A percentile compares a stretch with the other conserved stretches of the same genome.
phyloP scores from a whole-genome alignment of 2,113 vertebrate species.

The Chloroceryle aenea region DNA sequence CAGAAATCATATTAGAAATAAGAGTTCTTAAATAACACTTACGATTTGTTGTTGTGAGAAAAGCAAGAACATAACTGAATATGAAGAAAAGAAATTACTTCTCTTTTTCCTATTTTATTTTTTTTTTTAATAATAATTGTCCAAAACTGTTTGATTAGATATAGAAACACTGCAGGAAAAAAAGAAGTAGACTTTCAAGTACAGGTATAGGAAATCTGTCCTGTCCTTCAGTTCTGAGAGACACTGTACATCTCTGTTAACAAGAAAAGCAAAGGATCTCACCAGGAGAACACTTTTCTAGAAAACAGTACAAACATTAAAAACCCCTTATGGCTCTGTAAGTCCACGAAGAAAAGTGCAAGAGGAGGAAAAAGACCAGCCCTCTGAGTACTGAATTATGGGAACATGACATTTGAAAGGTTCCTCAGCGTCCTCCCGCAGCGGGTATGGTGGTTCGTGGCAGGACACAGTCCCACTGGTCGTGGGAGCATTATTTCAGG shows the following conservation, averaged over 20 bases:
- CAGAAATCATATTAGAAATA: neutral
- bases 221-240: neutral
- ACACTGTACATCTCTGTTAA: neutral
- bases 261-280: neutral
- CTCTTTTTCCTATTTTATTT: neutral
- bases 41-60: neutral
- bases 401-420: neutral
- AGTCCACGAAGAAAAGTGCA: neutral
- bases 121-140: neutral
- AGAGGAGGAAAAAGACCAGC: neutral
- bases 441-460: neutral
- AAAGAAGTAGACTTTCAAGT: neutral
- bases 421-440: neutral
- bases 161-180: neutral
- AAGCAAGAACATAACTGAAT: neutral
- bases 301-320: neutral
- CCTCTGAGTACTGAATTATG: neutral
- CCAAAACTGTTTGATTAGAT: neutral
- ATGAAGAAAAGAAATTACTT: neutral
- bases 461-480: rapidly evolving
- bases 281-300: neutral
- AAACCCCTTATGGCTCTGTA: neutral
- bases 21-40: neutral
- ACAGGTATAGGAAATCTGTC: neutral
- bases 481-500: neutral